Evolutionary conservation across 2,113 vertebrate species (phyloP), one percentile per base, ranked within the genome.

Genomic region (Seriola aureovittata): DNA sequence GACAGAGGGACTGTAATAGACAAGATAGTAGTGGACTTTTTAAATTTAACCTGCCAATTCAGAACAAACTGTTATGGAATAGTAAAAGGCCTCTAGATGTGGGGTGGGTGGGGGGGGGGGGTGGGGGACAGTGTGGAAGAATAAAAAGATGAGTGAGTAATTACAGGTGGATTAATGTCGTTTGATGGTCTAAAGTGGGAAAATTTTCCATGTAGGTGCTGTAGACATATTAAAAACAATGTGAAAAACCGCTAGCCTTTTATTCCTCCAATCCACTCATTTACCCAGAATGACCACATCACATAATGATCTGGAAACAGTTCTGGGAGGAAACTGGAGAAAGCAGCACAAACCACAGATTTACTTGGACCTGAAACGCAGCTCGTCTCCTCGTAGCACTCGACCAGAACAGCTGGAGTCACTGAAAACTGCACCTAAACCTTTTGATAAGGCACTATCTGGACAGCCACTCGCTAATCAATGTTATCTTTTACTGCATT

Each of bases 291-390:
- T 2, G 62, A 75, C 80, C 88, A 82, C 90, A 85, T 85, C 82
- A 77, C 76, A 70, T 59, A 44, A 38, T 59, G 38, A 70, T 70
- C 40, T 70, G 25, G 75, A 72, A 63, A n/a, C 34, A 8, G 71
- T 25, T 85, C 60, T 78, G 58, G 62, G 75, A 87, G 81, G 87
- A 91, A 78, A 83, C 59, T 44, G 62, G 72, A 82, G 80, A 71
- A 85, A 86, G 29, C 50, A 29, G 48, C 67, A 58, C n/a, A 71
- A 79, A 81, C 76, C 77, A n/a, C 78, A 78, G 40, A 71, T 81
- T 79, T 89, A 48, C 64, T 23, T 13, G 21, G 80, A 75, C 13
- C 62, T 71, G 40, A 76, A 83, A 71, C 10, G 23, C 65, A 21
- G 70, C 75, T 71, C 2, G 17, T 72, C 69, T 88, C 12, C 86